Base-by-base conservation (phyloP, 1,140 invertebrate genomes). In the Caenorhabditis brenneri region DNA sequence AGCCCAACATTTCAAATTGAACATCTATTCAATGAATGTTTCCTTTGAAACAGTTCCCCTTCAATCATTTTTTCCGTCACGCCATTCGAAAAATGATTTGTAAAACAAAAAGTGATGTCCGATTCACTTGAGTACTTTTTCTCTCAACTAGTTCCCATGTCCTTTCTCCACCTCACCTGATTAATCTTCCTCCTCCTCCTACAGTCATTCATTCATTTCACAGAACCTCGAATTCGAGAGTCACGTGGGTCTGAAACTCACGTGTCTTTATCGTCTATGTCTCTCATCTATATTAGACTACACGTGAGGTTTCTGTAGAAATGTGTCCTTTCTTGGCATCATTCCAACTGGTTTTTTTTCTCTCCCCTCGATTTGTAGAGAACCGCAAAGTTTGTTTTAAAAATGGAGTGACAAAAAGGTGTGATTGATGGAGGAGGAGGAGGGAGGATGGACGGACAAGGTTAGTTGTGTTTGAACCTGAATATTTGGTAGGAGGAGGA, bases 311-410 rank as follows among this genome's bases (percentile, higher is more conserved):
- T 22, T 4, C 16, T 42, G 10, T 19, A 74, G 7, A 65, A 16
- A 74, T 22, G n/a, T 74, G 65, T 42, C 65, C 65, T 74, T 42
- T 74, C 36, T 74, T 74, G 65, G 65, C 65, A 74, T 74, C 65
- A 74, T 39, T 74, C 65, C 65, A 74, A 74, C 65, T 74, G n/a
- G 65, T n/a, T 74, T 74, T 58, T 27, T 15, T 27, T 6, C 27
- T 5, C n/a, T n/a, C 24, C 24, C n/a, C 36, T 65, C 19, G 22
- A 27, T 36, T 46, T 33, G 46, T 4, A 46, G 36, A 12, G 22
- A 74, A 42, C 65, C 65, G 65, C 65, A 74, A 74, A 74, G 65
- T 74, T 74, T 74, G 65, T 74, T 29, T 74, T 42, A 74, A 74
- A n/a, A n/a, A n/a, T n/a, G n/a, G n/a, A 46, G 36, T 74, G 65